Conservation (phyloP, 2,888 invertebrate species). For the Zaprionus bogoriensis region DNA sequence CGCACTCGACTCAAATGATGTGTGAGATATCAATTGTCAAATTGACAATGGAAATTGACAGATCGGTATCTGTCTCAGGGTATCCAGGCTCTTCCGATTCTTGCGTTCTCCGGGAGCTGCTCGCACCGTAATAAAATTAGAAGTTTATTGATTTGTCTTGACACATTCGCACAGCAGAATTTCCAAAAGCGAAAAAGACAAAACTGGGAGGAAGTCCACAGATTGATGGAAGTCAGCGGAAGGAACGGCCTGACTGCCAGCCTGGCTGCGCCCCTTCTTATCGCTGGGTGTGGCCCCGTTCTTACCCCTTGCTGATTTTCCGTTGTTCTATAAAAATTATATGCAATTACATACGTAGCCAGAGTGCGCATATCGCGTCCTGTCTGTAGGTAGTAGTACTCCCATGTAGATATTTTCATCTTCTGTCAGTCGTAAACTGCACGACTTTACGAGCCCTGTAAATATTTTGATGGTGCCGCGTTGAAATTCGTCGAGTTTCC, state of each 20-base stretch:
- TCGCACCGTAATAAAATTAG: constrained; percentile 77
- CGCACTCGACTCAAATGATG: constrained; percentile 77
- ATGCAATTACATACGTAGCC: constrained; percentile 61
- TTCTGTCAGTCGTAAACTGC: constrained; percentile 56
- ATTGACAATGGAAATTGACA: constrained; percentile 77
- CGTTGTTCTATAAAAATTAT: constrained; percentile 70
- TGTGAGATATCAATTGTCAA: constrained; percentile 80
- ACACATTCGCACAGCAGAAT: constrained; percentile 65
- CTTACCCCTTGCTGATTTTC: constrained; percentile 67
- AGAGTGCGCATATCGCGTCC: constrained; percentile 1
- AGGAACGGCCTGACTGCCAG: too few relatives aligned
- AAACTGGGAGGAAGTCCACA: constrained; percentile 18
- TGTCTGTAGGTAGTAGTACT: neutral
- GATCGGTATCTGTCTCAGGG: constrained; percentile 53
- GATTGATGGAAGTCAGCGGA: constrained; percentile 43
- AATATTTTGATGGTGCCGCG: constrained; percentile 70
- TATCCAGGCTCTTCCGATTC: too few relatives aligned
- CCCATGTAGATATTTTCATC: constrained; percentile 2
- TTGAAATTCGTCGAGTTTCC: constrained; percentile 39
- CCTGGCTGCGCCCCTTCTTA: constrained; percentile 36
- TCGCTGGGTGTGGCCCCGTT: constrained; percentile 58
- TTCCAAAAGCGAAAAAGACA: neutral
- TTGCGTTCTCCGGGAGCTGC: constrained; percentile 13
- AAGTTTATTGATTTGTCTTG: constrained; percentile 82
- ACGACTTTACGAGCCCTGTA: constrained; percentile 64